Evolutionary conservation across 2,113 vertebrate genomes (phyloP).

Genomic region (Suncus etruscus): DNA sequence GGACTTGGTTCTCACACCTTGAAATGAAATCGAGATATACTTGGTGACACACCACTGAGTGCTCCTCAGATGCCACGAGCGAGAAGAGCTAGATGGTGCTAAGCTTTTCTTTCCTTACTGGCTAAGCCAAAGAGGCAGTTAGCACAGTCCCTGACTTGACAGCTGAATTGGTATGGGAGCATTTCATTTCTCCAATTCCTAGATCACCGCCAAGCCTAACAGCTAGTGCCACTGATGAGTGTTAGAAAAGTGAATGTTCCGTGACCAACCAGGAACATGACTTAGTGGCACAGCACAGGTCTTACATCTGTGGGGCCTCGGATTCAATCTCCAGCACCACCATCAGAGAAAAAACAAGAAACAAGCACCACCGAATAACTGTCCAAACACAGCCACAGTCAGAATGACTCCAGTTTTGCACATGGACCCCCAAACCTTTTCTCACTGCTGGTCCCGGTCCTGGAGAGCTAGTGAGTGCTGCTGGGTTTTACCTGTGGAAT

Average conservation of each 20-base stretch:
- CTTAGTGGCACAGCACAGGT: too few species aligned
- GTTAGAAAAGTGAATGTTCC: background rate
- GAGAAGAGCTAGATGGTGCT: background rate
- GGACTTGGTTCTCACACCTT: background rate
- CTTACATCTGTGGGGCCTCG: too few species aligned
- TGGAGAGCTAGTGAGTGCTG: background rate
- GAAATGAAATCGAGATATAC: background rate
- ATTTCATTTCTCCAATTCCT: background rate
- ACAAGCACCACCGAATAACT: background rate
- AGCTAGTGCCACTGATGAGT: background rate
- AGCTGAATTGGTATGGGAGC: background rate
- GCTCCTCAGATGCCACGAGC: accelerated
- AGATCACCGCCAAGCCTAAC: background rate
- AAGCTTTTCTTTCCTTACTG: background rate
- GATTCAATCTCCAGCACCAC: too few species aligned
- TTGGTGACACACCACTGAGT: too few species aligned
- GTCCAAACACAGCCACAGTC: background rate
- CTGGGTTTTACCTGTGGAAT: constrained; percentile 91
- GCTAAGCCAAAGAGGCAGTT: background rate
- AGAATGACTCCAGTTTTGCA: background rate
- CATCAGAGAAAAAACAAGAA: background rate
- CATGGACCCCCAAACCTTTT: background rate
- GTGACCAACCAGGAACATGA: too few species aligned
- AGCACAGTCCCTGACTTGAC: background rate
- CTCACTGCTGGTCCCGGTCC: accelerated